A percentile compares a stretch with the other conserved stretches of the same genome.
phyloP scores from a whole-genome alignment of 2,888 invertebrate genomes.

The Monochamus alternatus region DNA sequence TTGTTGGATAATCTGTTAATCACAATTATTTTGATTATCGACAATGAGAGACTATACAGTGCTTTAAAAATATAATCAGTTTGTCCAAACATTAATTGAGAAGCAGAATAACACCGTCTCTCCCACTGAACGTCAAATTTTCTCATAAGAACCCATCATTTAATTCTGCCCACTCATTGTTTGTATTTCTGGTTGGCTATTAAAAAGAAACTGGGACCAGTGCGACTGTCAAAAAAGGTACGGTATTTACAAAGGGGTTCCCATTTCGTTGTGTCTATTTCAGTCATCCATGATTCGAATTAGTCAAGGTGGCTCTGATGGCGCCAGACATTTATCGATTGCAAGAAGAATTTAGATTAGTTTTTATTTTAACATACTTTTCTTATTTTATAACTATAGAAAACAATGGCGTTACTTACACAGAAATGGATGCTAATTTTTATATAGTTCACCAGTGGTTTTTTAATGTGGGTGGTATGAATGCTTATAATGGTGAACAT shows the following conservation, averaged over 20 bases:
- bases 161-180: constrained; percentile 12
- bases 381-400: not conserved
- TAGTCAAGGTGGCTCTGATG: constrained; percentile 59
- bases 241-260: not conserved
- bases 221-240: not conserved
- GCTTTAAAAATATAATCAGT: too few relatives aligned
- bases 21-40: too few relatives aligned
- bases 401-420: not conserved
- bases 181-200: not conserved
- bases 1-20: too few relatives aligned
- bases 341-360: not conserved
- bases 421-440: not conserved
- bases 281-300: constrained; percentile 57
- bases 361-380: too few relatives aligned
- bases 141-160: not conserved
- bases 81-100: too few relatives aligned
- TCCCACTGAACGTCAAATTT: not conserved
- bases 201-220: not conserved
- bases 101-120: not conserved
- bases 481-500: not conserved
- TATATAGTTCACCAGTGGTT: not conserved
- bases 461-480: not conserved
- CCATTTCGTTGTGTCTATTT: constrained; percentile 56
- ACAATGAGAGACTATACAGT: too few relatives aligned
- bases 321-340: constrained; percentile 51